A percentile compares a stretch with the other conserved stretches of the same genome.
phyloP scores from a whole-genome alignment of 2,797 vertebrate genomes.

The Threskiornis aethiopicus region DNA sequence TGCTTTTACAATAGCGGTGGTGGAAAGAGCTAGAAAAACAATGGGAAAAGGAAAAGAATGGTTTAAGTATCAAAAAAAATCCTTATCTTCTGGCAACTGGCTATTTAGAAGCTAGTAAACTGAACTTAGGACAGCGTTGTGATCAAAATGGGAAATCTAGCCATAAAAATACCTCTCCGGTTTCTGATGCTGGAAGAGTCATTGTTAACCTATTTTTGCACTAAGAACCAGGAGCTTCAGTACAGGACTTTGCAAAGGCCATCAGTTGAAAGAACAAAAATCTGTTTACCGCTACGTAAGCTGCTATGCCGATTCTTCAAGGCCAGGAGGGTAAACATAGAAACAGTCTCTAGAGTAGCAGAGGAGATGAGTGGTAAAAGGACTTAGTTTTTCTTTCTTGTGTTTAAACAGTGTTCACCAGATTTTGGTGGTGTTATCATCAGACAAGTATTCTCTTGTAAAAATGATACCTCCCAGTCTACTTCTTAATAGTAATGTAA shows the following conservation, averaged over 20 bases:
- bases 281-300: background rate
- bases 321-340: background rate
- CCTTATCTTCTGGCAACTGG: background rate
- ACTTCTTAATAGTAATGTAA: slow-evolving; percentile 15
- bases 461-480: slow-evolving; percentile 15
- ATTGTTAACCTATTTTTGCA: background rate
- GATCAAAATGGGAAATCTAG: background rate
- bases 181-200: background rate
- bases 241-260: background rate
- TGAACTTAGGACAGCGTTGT: background rate
- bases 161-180: background rate
- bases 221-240: background rate
- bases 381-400: background rate
- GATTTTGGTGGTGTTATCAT: slow-evolving; percentile 23
- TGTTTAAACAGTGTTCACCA: background rate
- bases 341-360: background rate
- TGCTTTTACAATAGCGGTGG: background rate
- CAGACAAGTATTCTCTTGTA: slow-evolving; percentile 31
- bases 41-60: background rate
- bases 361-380: background rate
- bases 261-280: background rate
- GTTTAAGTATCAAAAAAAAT: background rate
- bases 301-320: background rate
- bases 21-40: background rate
- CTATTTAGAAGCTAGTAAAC: background rate